These are phyloP conservation scores for Pseudomyrmex concolor DNA, from an alignment of 1,140 invertebrate genomes.

Conservation along the genomic window DNA sequence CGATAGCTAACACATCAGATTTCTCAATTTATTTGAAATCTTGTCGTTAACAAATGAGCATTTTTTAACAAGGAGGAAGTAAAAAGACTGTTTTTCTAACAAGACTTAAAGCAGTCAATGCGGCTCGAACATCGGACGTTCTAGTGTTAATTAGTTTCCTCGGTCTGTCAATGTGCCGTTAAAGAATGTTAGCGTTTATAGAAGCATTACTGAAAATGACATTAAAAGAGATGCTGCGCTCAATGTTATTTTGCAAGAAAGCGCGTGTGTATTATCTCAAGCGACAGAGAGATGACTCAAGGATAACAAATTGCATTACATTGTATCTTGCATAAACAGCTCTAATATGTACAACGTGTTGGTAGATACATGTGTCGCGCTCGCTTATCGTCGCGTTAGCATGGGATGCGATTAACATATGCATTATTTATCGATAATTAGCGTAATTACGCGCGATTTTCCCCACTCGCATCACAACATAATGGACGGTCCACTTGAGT, in stretches of 20 bases:
- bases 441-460: slow-evolving; percentile 28
- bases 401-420: neutral
- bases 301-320: neutral
- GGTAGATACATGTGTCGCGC: neutral
- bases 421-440: slow-evolving; percentile 2
- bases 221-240: neutral
- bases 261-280: slow-evolving; percentile 18
- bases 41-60: too few species aligned
- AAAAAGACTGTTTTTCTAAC: too few species aligned
- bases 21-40: too few species aligned
- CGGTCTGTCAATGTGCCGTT: too few species aligned
- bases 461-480: slow-evolving; percentile 8
- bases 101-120: too few species aligned
- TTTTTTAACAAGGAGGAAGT: too few species aligned
- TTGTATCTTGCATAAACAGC: slow-evolving; percentile 3
- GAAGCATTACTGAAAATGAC: neutral
- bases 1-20: too few species aligned
- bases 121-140: too few species aligned
- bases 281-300: slow-evolving; percentile 18
- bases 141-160: too few species aligned
- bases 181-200: neutral
- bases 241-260: slow-evolving; percentile 1
- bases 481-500: neutral
- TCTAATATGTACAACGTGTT: neutral
- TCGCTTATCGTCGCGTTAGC: slow-evolving; percentile 2